A percentile compares a stretch with the other conserved stretches of the same genome.
Evolutionary conservation across 2,113 vertebrate species (phyloP).

Genomic region (Motacilla tschutschensis): DNA sequence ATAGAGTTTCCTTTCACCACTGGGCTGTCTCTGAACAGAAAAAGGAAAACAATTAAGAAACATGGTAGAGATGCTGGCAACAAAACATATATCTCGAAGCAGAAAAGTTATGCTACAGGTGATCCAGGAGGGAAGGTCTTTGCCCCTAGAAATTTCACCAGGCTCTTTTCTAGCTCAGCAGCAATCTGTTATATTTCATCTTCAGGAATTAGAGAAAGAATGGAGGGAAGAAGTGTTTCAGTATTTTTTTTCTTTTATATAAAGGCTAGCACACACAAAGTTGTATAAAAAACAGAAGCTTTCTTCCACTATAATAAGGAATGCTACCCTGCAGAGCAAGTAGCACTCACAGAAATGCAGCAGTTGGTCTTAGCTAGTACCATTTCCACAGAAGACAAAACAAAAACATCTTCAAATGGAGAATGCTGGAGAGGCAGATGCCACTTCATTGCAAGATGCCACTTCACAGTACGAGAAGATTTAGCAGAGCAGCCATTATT

Average conservation of each 20-base stretch:
- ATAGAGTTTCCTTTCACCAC: constrained; percentile 94
- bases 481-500: not conserved
- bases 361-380: not conserved
- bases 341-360: not conserved
- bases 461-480: not conserved
- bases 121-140: not conserved
- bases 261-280: not conserved
- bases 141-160: not conserved
- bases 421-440: not conserved
- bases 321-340: not conserved
- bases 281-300: not conserved
- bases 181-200: not conserved
- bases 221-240: not conserved
- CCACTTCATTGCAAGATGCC: not conserved
- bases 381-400: not conserved
- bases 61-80: not conserved
- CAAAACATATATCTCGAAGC: not conserved
- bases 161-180: not conserved
- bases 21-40: constrained; percentile 84
- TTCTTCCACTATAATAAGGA: not conserved
- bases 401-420: not conserved
- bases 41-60: not conserved
- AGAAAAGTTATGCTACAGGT: not conserved
- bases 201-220: not conserved
- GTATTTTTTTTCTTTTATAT: not conserved